Base-by-base conservation (phyloP, 1,140 invertebrate genomes). In the Berghia stephanieae region DNA sequence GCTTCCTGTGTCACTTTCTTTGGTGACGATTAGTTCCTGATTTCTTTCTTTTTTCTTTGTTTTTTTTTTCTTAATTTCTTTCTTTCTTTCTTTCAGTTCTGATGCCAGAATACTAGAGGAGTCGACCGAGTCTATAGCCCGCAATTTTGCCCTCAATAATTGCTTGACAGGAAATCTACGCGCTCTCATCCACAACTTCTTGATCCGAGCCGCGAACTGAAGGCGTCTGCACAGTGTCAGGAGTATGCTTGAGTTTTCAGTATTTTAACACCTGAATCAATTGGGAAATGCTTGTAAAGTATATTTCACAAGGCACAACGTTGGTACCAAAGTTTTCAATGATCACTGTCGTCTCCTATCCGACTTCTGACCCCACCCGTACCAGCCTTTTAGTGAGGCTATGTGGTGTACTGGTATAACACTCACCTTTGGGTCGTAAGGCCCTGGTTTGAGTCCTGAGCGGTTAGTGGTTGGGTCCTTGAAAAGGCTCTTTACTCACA, bases 81-180 rank as follows among this genome's bases (percentile, higher is more conserved):
- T 52, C 24, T 16, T 21, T 43, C 21, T 27, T 69, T 27, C 43
- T 83, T 82, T 79, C 88, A 96, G 95, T 80, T 92, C 94, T 81
- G 94, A 95, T 83, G 93, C 94, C 82, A 89, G 94, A n/a, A 91
- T 93, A 57, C 90, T 98, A 60, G 95, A 97, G 83, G 93, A 95
- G 42, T 92, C 92, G 60, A 91, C 93, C 2, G 86, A 94, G 8
- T 89, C 89, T 27, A 81, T 88, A 4, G 88, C 88, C 77, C 87
- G 89, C 71, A 89, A 85, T 60, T 83, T 90, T 77, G 87, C 88
- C 42, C 85, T 89, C 31, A 97, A 97, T 86, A 98, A 98, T 90
- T 90, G 92, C 52, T 91, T 92, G 66, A 96, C 96, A 8, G 95
- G 95, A 34, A 98, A 99, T 89, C 93, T 98, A 81, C 93, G 94